Evolutionary conservation across 1,140 invertebrate genomes (phyloP).

Genomic region (Drosophila watanabei): DNA sequence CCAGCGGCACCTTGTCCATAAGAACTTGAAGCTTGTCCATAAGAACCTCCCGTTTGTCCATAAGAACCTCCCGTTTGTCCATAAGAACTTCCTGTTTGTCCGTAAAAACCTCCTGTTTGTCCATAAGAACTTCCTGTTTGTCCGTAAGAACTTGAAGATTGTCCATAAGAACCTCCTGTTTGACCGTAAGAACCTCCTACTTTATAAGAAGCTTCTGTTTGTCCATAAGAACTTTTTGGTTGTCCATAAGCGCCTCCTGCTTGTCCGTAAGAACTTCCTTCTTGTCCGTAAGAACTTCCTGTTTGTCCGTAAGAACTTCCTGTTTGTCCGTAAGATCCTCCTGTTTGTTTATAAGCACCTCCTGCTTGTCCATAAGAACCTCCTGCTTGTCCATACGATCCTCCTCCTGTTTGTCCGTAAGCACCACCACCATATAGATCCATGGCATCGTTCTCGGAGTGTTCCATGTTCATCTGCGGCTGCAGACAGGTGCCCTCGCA

Average conservation of each 20-base stretch:
- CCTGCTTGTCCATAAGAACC: neutral
- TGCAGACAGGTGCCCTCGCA: slow-evolving; percentile 68
- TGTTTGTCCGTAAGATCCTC: neutral
- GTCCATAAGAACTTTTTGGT: neutral
- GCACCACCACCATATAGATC: slow-evolving; percentile 18
- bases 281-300: neutral
- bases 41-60: neutral
- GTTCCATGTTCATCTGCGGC: slow-evolving; percentile 55
- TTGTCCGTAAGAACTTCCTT: neutral
- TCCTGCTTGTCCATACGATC: neutral
- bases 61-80: neutral
- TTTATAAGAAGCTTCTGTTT: neutral
- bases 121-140: neutral
- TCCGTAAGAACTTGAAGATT: neutral
- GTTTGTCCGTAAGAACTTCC: neutral
- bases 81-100: neutral
- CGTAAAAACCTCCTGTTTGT: neutral
- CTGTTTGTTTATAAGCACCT: neutral
- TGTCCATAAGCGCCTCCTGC: neutral
- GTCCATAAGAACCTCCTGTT: neutral
- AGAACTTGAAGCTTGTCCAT: neutral
- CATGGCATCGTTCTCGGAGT: slow-evolving; percentile 39
- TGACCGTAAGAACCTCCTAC: neutral
- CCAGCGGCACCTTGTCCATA: neutral
- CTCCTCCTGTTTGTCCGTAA: neutral